These are phyloP conservation scores for Drosophila histrio DNA, from an alignment of 2,888 invertebrate species.

Conservation along the genomic window DNA sequence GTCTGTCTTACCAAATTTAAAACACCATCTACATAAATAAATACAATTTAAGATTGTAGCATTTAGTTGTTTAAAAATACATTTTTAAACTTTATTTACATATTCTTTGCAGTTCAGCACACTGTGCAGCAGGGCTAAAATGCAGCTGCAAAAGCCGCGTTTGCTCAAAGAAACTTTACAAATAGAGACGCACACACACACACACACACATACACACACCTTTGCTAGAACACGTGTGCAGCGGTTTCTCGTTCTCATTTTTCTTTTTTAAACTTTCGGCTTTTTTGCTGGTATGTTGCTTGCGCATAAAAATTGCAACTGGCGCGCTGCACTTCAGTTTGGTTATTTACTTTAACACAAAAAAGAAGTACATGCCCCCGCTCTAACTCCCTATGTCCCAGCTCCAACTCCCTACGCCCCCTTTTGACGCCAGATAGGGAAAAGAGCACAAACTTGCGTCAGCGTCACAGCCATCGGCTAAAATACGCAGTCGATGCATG, in stretches of 20 bases:
- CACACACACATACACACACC: constrained; percentile 10
- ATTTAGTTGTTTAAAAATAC: not conserved
- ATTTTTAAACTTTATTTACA: not conserved
- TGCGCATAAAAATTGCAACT: constrained; percentile 58
- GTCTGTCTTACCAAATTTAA: rapidly evolving
- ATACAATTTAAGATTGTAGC: not conserved
- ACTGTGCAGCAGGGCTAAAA: constrained; percentile 1
- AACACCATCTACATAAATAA: not conserved
- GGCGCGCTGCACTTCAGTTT: constrained; percentile 50
- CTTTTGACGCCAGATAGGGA: not conserved
- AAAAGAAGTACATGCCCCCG: constrained; percentile 8
- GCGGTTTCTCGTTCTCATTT: constrained; percentile 40
- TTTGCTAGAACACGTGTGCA: constrained; percentile 50
- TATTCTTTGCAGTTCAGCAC: not conserved
- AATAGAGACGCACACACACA: constrained; percentile 33
- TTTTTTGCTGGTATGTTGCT: constrained; percentile 27
- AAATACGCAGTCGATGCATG: constrained; percentile 76
- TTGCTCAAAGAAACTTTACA: constrained; percentile 55
- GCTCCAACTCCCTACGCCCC: not conserved
- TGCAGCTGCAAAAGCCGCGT: constrained; percentile 36
- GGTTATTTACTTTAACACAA: constrained; percentile 59
- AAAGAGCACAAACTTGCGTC: constrained; percentile 45
- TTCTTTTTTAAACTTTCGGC: constrained; percentile 44
- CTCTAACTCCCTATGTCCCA: not conserved
- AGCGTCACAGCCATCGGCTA: constrained; percentile 52